A percentile compares a stretch with the other conserved stretches of the same genome.
Conservation (phyloP, 1,140 invertebrate genomes). For the Proctacanthus coquilletti region DNA sequence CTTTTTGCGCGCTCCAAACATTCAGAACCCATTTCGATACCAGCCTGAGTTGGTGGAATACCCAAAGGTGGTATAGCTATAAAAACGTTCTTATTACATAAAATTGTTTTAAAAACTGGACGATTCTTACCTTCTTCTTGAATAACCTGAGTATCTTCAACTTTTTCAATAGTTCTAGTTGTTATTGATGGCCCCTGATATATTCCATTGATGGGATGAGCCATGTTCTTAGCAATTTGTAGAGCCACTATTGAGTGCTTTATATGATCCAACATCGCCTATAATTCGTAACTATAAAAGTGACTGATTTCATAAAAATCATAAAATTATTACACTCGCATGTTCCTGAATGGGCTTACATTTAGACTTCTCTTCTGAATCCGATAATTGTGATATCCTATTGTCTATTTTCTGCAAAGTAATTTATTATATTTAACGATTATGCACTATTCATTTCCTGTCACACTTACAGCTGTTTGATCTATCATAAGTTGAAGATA, state of each 20-base stretch:
- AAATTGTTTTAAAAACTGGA: too few species aligned
- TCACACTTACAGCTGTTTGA: slow-evolving; percentile 56
- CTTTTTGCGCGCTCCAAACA: slow-evolving; percentile 33
- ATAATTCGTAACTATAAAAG: slow-evolving; percentile 26
- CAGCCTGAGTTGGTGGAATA: slow-evolving; percentile 33
- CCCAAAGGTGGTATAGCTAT: slow-evolving; percentile 4
- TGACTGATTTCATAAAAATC: too few species aligned
- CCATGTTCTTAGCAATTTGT: slow-evolving; percentile 93
- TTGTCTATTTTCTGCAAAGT: slow-evolving; percentile 47
- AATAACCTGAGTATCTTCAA: too few species aligned
- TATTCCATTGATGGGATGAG: slow-evolving; percentile 71
- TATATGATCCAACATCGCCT: slow-evolving; percentile 81
- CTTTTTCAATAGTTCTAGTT: too few species aligned
- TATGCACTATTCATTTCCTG: slow-evolving; percentile 6
- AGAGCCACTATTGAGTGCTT: slow-evolving; percentile 95
- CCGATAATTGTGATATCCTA: slow-evolving; percentile 44
- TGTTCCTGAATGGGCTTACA: slow-evolving; percentile 43
- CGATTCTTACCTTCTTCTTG: too few species aligned
- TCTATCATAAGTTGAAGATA: slow-evolving; percentile 94
- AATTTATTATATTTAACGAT: too few species aligned
- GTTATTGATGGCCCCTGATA: slow-evolving; percentile 47
- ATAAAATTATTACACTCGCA: slow-evolving; percentile 26
- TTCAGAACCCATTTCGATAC: slow-evolving; percentile 36
- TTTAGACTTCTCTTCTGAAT: slow-evolving; percentile 47
- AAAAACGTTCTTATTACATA: background rate